Evolutionary conservation across 2,888 invertebrate genomes (phyloP).

Genomic region (Heteromyza rotundicornis): DNA sequence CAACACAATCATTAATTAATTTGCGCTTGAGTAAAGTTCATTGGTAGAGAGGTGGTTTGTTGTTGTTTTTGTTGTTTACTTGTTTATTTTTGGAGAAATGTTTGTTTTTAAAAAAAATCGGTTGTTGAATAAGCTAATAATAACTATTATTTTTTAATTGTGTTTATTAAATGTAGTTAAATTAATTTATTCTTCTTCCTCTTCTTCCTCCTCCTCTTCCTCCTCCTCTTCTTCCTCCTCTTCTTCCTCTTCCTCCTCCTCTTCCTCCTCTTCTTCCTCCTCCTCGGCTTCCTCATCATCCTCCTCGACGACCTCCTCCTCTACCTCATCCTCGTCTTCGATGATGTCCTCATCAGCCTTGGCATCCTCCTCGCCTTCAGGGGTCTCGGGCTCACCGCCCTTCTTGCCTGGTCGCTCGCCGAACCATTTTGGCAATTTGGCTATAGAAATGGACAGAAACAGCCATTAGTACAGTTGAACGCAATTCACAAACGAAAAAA

Average conservation of each 20-base stretch:
- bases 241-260: constrained; percentile 63
- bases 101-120: constrained; percentile 39
- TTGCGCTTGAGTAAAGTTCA: constrained; percentile 20
- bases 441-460: constrained; percentile 63
- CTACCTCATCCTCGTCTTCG: constrained; percentile 76
- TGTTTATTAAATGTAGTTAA: constrained; percentile 55
- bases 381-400: constrained; percentile 85
- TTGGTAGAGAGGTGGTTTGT: no score
- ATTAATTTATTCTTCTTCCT: constrained; percentile 58
- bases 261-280: constrained; percentile 69
- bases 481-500: no score
- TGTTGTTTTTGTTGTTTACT: constrained; percentile 29
- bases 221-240: constrained; percentile 63
- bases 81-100: constrained; percentile 35
- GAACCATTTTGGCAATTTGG: constrained; percentile 94
- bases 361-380: constrained; percentile 88
- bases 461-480: no score
- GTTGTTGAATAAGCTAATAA: constrained; percentile 57
- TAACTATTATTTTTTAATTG: constrained; percentile 53
- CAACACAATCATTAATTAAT: constrained; percentile 30
- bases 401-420: constrained; percentile 94
- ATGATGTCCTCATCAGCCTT: constrained; percentile 78
- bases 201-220: constrained; percentile 59
- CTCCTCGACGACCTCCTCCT: constrained; percentile 78
- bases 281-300: constrained; percentile 75